phyloP scores from a whole-genome alignment of 2,888 invertebrate genomes.

The Punctoribates punctum region DNA sequence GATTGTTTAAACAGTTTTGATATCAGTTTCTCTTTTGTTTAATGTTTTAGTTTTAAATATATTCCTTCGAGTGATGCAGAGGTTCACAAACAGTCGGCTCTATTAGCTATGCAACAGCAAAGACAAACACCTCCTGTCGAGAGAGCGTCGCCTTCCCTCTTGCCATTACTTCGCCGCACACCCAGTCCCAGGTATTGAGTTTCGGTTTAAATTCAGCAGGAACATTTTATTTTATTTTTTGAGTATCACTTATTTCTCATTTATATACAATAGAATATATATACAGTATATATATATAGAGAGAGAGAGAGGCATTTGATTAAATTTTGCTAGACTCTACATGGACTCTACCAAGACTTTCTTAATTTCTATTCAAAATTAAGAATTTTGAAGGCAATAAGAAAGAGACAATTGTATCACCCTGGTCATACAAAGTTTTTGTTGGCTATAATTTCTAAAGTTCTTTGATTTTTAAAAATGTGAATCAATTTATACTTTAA shows the following conservation, averaged over 20 bases:
- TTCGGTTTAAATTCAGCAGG: slow-evolving; percentile 12
- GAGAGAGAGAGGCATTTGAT: too few species aligned
- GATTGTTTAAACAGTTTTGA: neutral
- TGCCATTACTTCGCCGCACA: slow-evolving; percentile 45
- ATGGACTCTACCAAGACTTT: too few species aligned
- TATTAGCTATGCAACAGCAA: slow-evolving; percentile 50
- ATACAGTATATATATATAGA: too few species aligned
- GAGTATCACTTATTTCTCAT: slow-evolving; percentile 17
- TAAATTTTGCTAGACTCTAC: too few species aligned
- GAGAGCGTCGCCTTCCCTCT: slow-evolving; percentile 49
- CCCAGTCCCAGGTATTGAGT: slow-evolving; percentile 48
- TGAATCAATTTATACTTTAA: too few species aligned
- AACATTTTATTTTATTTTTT: slow-evolving; percentile 32
- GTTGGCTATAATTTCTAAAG: too few species aligned
- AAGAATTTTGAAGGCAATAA: too few species aligned
- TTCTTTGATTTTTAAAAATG: too few species aligned
- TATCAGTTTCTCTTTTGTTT: slow-evolving; percentile 19
- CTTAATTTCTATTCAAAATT: too few species aligned
- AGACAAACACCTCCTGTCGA: slow-evolving; percentile 49
- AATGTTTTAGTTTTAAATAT: slow-evolving; percentile 58
- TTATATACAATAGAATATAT: too few species aligned
- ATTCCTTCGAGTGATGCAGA: slow-evolving; percentile 60
- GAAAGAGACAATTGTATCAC: too few species aligned
- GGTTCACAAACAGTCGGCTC: slow-evolving; percentile 55
- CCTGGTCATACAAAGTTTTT: too few species aligned